A percentile compares a stretch with the other conserved stretches of the same genome.
Evolutionary conservation across 2,888 invertebrate species (phyloP).

Genomic region (Spodoptera picta): DNA sequence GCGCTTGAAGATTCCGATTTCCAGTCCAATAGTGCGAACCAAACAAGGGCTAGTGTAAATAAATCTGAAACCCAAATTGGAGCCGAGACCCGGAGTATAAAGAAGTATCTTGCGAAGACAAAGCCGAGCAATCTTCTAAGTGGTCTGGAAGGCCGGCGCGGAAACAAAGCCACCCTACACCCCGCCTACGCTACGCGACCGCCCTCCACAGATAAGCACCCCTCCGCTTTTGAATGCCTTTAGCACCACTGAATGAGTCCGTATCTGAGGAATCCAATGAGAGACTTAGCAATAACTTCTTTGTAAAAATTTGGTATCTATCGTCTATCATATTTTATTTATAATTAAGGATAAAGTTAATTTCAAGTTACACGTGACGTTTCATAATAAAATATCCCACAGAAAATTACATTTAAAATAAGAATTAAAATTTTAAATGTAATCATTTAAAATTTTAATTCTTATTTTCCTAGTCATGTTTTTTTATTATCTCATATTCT

Average conservation of each 20-base stretch:
- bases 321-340: conserved; percentile 61
- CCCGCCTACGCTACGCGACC: conserved; percentile 59
- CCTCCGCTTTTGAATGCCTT: conserved; percentile 78
- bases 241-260: conserved; percentile 72
- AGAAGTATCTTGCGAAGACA: conserved; percentile 80
- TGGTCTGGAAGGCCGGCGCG: conserved; percentile 78
- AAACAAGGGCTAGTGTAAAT: conserved; percentile 62
- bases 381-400: too few relatives aligned
- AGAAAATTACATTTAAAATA: too few relatives aligned
- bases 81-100: conserved; percentile 72
- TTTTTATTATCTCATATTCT: too few relatives aligned
- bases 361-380: conserved; percentile 47
- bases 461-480: too few relatives aligned
- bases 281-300: conserved; percentile 71
- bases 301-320: conserved; percentile 63
- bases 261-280: conserved; percentile 67
- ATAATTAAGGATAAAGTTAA: conserved; percentile 69
- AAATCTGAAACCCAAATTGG: conserved; percentile 75
- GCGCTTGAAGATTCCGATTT: conserved; percentile 42
- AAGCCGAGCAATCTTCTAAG: conserved; percentile 85
- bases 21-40: conserved; percentile 57
- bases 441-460: too few relatives aligned
- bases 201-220: conserved; percentile 76
- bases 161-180: conserved; percentile 74
- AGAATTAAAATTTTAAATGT: too few relatives aligned